Evolutionary conservation across 2,113 vertebrate species (phyloP).

Genomic region (Hippoglossus stenolepis): DNA sequence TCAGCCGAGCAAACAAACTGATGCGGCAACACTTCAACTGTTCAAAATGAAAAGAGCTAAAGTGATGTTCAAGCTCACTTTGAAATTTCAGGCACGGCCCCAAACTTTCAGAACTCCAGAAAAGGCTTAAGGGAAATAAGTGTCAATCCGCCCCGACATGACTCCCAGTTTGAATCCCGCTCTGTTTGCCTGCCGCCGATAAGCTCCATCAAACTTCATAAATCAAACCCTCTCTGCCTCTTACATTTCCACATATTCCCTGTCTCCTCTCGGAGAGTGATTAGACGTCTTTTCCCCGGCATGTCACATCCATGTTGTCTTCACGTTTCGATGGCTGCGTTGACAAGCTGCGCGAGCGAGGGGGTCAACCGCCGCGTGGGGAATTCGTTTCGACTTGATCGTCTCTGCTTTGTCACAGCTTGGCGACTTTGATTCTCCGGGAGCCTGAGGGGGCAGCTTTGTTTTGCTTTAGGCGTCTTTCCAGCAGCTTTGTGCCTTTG

Average conservation of each 20-base stretch:
- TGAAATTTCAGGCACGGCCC: background rate
- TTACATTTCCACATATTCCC: background rate
- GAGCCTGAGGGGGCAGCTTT: constrained; percentile 3
- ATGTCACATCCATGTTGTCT: constrained; percentile 25
- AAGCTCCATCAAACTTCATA: constrained; percentile 44
- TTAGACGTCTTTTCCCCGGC: constrained; percentile 35
- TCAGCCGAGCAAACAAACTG: no score
- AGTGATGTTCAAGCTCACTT: background rate
- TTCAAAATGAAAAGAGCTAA: background rate
- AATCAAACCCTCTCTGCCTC: constrained; percentile 37
- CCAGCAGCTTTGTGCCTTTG: constrained; percentile 49
- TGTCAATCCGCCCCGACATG: constrained; percentile 19
- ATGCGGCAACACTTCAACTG: background rate
- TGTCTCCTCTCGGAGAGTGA: constrained; percentile 8
- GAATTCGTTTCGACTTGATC: constrained; percentile 57
- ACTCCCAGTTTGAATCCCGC: constrained; percentile 25
- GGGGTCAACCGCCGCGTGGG: constrained; percentile 35
- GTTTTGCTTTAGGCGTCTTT: constrained; percentile 30
- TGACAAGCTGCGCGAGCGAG: constrained; percentile 27
- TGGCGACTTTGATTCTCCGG: constrained; percentile 25
- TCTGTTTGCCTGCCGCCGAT: constrained; percentile 44
- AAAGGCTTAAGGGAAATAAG: constrained; percentile 32
- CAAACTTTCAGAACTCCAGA: constrained; percentile 22
- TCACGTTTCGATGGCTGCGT: background rate
- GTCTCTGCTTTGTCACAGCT: constrained; percentile 60